phyloP scores from a whole-genome alignment of 2,888 invertebrate species.

The Pammene fasciana region DNA sequence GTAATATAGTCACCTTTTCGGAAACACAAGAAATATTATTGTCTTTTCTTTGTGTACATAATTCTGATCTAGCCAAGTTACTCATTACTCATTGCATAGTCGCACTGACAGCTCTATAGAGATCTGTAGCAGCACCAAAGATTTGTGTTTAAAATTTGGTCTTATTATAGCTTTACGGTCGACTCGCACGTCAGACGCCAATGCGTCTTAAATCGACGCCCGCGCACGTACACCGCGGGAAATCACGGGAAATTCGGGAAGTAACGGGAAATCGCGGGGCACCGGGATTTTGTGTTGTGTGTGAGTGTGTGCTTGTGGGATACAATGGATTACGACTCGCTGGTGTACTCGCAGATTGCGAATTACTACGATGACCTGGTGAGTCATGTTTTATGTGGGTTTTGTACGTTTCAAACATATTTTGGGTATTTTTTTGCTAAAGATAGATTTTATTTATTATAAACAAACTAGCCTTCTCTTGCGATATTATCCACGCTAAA shows the following conservation, averaged over 20 bases:
- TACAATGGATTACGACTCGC: conserved; percentile 86
- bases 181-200: conserved; percentile 79
- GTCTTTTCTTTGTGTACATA: no score
- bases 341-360: conserved; percentile 85
- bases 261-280: conserved; percentile 29
- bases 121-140: conserved; percentile 69
- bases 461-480: no score
- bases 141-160: conserved; percentile 84
- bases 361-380: conserved; percentile 86
- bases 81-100: neutral
- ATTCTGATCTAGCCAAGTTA: neutral
- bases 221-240: conserved; percentile 47
- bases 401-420: neutral
- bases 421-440: neutral
- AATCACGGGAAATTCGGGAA: conserved; percentile 26
- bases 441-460: no score
- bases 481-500: no score
- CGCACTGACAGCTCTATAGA: conserved; percentile 69
- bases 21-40: no score
- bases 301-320: conserved; percentile 47
- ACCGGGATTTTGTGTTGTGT: conserved; percentile 44
- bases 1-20: no score
- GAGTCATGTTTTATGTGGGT: conserved; percentile 49
- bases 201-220: conserved; percentile 81
- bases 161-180: conserved; percentile 84